Evolutionary conservation across 2,888 invertebrate genomes (phyloP), one percentile per base, ranked within the genome.

Genomic region (Eupithecia centaureata): DNA sequence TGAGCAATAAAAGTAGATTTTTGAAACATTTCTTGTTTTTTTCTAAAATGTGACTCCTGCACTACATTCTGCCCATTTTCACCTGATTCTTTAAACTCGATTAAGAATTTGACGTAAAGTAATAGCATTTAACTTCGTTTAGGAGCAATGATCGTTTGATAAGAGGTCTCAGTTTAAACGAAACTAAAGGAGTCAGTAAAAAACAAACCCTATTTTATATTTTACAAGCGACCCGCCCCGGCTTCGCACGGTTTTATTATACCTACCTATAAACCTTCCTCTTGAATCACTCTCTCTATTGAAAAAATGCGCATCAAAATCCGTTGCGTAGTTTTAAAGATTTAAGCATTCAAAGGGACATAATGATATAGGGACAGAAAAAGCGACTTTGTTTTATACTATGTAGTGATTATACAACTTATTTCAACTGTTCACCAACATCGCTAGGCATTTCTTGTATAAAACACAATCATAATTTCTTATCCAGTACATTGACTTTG

Each of bases 401-500:
- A n/a, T n/a, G n/a, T n/a, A n/a, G n/a, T n/a, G n/a, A 59, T 59
- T 58, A 58, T 64, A 65, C 72, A 68, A 51, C 58, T 63, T 72
- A 60, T 63, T 30, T 65, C 51, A 47, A 54, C 30, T 33, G 60
- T 63, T 35, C 64, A 27, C n/a, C 42, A 56, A 59, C 61, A 58
- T 62, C 42, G 22, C 27, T 47, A 28, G 30, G 27, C 51, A 27
- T 58, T 35, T 25, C 13, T 59, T 33, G 54, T 60, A 59, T 58
- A 68, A 65, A 62, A 65, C n/a, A 62, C 59, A 30, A 61, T 64
- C 12, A 22, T 18, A 61, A 30, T 42, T 56, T n/a, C n/a, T 10
- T 56, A 64, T 54, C 58, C 65, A 58, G 61, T 68, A 52, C 62
- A 54, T 32, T 56, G 56, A 63, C 51, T 27, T 27, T 15, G 27